Conservation (phyloP, 2,888 invertebrate species). For the Lasius fuliginosus region DNA sequence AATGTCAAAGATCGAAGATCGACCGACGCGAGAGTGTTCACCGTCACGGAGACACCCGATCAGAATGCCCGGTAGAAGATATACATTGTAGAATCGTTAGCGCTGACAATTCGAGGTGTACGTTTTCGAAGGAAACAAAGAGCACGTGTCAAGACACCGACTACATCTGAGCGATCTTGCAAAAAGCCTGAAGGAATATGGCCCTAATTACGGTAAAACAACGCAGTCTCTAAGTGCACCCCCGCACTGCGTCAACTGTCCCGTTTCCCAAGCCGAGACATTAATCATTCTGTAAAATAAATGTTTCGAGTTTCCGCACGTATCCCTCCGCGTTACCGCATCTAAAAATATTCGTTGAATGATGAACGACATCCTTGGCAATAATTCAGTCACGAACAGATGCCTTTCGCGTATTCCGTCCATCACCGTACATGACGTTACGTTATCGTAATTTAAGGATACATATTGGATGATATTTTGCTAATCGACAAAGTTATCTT, state of each 20-base stretch:
- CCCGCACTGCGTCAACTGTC: slow-evolving; percentile 81
- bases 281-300: slow-evolving; percentile 80
- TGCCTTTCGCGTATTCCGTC: slow-evolving; percentile 34
- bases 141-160: slow-evolving; percentile 61
- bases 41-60: not conserved
- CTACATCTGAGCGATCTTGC: slow-evolving; percentile 72
- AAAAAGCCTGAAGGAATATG: slow-evolving; percentile 82
- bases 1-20: not conserved
- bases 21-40: not conserved
- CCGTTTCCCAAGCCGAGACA: slow-evolving; percentile 74
- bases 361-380: slow-evolving; percentile 61
- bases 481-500: slow-evolving; percentile 16
- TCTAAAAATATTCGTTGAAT: slow-evolving; percentile 58
- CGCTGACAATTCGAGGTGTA: slow-evolving; percentile 11
- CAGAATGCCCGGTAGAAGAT: not conserved
- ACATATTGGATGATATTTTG: slow-evolving; percentile 1
- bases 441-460: slow-evolving; percentile 52
- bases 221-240: slow-evolving; percentile 78
- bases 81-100: not conserved
- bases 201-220: slow-evolving; percentile 84
- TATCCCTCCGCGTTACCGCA: slow-evolving; percentile 43
- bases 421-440: slow-evolving; percentile 44
- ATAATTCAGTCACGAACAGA: slow-evolving; percentile 67
- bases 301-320: slow-evolving; percentile 61
- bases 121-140: slow-evolving; percentile 57